Percentiles rank a stretch among this genome's conserved stretches.
These are phyloP conservation scores for Stenurella melanura DNA, from an alignment of 2,888 invertebrate species.

Conservation along the genomic window DNA sequence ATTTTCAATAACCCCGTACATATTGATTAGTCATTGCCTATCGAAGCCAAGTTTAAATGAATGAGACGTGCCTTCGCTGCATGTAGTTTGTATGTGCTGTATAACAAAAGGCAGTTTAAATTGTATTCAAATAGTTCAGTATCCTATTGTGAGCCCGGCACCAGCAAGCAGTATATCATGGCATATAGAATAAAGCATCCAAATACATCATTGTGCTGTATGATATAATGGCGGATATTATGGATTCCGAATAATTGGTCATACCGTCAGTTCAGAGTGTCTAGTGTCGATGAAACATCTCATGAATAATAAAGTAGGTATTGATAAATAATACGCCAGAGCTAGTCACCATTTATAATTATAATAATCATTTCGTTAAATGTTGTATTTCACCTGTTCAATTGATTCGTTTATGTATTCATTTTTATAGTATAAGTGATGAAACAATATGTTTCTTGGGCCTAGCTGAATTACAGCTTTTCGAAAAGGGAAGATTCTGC, in stretches of 20 bases:
- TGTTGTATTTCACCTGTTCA: no score
- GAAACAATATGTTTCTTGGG: no score
- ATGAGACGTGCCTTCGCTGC: constrained; percentile 5
- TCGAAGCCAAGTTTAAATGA: not conserved
- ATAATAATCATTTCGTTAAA: not conserved
- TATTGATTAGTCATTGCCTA: not conserved
- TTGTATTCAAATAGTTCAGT: constrained; percentile 16
- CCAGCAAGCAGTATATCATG: constrained; percentile 5
- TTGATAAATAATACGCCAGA: not conserved
- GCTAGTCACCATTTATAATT: not conserved
- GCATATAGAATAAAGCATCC: not conserved
- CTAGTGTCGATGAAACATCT: not conserved
- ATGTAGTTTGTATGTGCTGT: not conserved
- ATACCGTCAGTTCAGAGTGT: not conserved
- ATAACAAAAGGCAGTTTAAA: constrained; percentile 15
- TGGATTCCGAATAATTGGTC: not conserved
- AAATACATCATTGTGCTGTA: not conserved
- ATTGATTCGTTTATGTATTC: no score
- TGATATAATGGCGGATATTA: constrained; percentile 6
- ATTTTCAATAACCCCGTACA: not conserved
- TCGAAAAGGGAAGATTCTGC: no score
- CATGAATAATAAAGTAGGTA: not conserved
- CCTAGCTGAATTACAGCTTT: no score
- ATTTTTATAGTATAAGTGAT: no score
- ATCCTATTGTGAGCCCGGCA: constrained; percentile 16